These are phyloP conservation scores for Holcopasites calliopsidis DNA, from an alignment of 1,140 invertebrate species.

Conservation along the genomic window DNA sequence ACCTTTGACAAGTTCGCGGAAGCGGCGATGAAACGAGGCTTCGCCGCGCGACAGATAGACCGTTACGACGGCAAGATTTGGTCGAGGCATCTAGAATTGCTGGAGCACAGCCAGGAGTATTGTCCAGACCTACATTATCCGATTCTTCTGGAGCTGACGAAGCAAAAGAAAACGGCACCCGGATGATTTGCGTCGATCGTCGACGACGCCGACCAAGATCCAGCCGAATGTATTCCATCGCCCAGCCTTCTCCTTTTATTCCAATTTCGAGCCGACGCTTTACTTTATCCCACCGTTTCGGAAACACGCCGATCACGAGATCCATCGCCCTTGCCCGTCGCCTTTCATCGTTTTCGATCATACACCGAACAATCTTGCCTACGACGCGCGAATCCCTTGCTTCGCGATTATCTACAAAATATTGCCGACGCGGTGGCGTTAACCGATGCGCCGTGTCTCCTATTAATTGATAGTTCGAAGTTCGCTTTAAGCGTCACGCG, in stretches of 20 bases:
- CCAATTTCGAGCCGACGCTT: too few relatives aligned
- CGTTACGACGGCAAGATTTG: constrained; percentile 84
- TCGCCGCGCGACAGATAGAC: constrained; percentile 80
- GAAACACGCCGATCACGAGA: not conserved
- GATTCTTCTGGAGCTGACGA: constrained; percentile 82
- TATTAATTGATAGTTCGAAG: not conserved
- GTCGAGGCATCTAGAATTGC: constrained; percentile 83
- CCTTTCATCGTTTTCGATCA: not conserved
- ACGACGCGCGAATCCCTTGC: too few relatives aligned
- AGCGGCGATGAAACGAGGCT: constrained; percentile 82
- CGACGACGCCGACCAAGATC: constrained; percentile 18
- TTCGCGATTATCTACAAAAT: too few relatives aligned
- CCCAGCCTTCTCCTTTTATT: not conserved
- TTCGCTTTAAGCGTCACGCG: not conserved
- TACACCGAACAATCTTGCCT: too few relatives aligned
- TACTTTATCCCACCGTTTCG: not conserved
- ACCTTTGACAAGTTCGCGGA: constrained; percentile 86
- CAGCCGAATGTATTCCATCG: not conserved
- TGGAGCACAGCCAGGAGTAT: constrained; percentile 82
- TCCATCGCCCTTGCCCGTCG: not conserved
- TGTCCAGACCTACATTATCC: constrained; percentile 86
- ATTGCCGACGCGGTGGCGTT: too few relatives aligned
- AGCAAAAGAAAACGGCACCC: constrained; percentile 72
- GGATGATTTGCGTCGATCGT: constrained; percentile 65
- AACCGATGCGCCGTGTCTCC: not conserved